A percentile compares a stretch with the other conserved stretches of the same genome.
These are phyloP conservation scores for Euphydryas editha DNA, from an alignment of 2,888 invertebrate genomes.

Conservation along the genomic window DNA sequence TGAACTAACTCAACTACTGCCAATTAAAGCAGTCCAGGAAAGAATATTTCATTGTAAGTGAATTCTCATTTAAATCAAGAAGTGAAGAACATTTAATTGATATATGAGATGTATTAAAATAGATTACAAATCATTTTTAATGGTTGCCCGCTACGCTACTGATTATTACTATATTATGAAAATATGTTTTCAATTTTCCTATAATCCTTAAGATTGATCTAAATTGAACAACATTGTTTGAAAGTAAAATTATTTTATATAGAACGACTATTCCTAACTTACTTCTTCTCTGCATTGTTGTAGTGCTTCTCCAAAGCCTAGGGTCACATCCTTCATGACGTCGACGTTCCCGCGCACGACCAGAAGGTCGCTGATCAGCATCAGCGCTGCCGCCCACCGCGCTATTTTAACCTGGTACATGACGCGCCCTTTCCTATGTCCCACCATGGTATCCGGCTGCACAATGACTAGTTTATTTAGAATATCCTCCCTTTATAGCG, in stretches of 20 bases:
- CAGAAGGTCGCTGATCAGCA: slow-evolving; percentile 31
- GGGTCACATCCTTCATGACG: slow-evolving; percentile 75
- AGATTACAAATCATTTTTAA: no score
- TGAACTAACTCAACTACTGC: not conserved
- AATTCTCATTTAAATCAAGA: not conserved
- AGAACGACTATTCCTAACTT: slow-evolving; percentile 18
- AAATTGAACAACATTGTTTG: no score
- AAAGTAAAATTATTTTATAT: not conserved
- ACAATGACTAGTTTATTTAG: slow-evolving; percentile 9
- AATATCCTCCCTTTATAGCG: not conserved
- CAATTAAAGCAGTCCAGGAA: not conserved
- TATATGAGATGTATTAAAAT: not conserved
- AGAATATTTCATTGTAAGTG: not conserved
- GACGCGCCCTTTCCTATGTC: not conserved
- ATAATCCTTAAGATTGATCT: no score
- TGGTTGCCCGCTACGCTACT: no score
- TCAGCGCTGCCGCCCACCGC: slow-evolving; percentile 35
- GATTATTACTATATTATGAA: no score
- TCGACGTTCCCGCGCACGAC: slow-evolving; percentile 48
- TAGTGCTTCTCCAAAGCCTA: slow-evolving; percentile 76
- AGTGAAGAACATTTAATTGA: not conserved
- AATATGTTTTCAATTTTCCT: no score
- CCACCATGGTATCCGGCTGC: not conserved
- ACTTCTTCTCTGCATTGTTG: slow-evolving; percentile 72
- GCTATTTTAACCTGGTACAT: slow-evolving; percentile 29